A percentile compares a stretch with the other conserved stretches of the same genome.
Conservation (phyloP, 2,113 vertebrate genomes). For the Megaceryle maxima region DNA sequence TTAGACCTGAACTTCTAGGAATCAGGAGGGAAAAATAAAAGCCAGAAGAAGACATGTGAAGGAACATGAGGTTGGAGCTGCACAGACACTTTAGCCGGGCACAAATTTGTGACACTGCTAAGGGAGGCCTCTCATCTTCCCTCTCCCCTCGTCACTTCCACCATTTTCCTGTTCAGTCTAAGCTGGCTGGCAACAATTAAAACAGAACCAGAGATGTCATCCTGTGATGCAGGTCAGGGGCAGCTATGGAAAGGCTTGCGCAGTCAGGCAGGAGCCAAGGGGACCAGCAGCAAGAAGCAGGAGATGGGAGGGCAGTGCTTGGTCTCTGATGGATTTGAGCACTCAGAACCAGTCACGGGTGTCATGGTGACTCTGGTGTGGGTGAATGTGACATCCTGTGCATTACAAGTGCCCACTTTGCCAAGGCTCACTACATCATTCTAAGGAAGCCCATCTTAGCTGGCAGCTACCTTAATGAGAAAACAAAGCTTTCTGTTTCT, state of each 20-base stretch:
- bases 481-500: background rate
- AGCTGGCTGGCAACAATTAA: background rate
- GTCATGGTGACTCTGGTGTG: background rate
- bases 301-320: accelerated
- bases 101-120: background rate
- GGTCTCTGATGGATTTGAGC: background rate
- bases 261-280: background rate
- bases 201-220: background rate
- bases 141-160: accelerated
- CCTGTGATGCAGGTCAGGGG: background rate
- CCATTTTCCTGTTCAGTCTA: background rate
- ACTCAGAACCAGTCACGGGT: background rate
- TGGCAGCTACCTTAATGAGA: background rate
- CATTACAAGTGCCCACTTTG: background rate
- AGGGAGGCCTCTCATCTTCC: background rate
- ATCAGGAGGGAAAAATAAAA: background rate
- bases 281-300: accelerated
- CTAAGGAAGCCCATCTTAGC: background rate
- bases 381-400: background rate
- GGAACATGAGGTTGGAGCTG: background rate
- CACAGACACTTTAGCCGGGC: background rate
- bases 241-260: background rate
- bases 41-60: background rate
- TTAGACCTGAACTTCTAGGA: background rate
- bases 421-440: background rate